Conservation (phyloP, 2,113 vertebrate genomes). For the Psephotus haematonotus region DNA sequence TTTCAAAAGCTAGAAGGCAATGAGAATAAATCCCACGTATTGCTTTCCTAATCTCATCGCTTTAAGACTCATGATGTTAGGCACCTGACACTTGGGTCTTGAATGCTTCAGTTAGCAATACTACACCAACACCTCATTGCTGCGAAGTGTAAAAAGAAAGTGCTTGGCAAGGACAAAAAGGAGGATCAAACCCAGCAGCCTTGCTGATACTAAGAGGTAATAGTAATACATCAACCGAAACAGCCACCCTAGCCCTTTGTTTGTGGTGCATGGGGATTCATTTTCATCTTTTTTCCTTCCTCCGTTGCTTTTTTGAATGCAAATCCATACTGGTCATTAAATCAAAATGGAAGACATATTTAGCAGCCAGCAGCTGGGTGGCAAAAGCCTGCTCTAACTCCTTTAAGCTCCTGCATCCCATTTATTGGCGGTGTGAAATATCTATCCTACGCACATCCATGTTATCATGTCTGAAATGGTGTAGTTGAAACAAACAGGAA, state of each 20-base stretch:
- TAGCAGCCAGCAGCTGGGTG: background rate
- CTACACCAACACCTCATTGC: background rate
- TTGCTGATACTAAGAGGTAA: background rate
- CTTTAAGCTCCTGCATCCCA: background rate
- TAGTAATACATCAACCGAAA: background rate
- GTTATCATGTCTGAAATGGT: background rate
- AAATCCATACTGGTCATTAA: background rate
- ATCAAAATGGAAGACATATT: background rate
- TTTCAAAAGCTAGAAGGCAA: background rate
- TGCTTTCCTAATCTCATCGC: background rate
- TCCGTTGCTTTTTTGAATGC: background rate
- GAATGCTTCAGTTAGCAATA: background rate
- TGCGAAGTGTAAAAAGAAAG: background rate
- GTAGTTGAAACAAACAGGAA: background rate
- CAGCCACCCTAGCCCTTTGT: background rate
- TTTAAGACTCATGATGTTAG: background rate
- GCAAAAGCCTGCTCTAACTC: background rate
- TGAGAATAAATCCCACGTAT: accelerated
- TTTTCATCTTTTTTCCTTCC: background rate
- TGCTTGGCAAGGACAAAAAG: background rate
- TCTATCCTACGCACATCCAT: background rate
- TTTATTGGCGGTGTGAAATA: background rate
- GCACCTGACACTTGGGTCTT: background rate
- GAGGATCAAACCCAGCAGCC: background rate
- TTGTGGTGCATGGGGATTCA: background rate